Percentiles rank a stretch among this genome's conserved stretches.
Evolutionary conservation across 1,140 invertebrate species (phyloP).

Genomic region (Heliconius himera): DNA sequence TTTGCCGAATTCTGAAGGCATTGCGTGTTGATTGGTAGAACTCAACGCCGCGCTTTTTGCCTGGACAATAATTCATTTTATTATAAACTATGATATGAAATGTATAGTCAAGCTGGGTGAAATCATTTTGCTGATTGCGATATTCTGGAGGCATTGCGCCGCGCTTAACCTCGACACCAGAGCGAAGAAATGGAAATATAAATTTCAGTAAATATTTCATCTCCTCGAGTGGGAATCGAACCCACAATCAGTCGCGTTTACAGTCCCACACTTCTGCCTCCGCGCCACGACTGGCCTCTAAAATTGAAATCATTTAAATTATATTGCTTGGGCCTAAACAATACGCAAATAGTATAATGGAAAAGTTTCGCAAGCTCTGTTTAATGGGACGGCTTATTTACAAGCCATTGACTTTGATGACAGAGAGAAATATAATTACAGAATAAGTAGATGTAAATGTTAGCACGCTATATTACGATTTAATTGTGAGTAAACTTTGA

Average conservation of each 20-base stretch:
- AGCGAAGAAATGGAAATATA: too few relatives aligned
- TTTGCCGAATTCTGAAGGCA: too few relatives aligned
- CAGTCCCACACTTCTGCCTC: too few relatives aligned
- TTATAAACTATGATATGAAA: not conserved
- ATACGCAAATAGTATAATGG: conserved; percentile 47
- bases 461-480: conserved; percentile 19
- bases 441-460: conserved; percentile 42
- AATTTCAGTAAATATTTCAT: too few relatives aligned
- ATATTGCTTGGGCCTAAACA: conserved; percentile 25
- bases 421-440: conserved; percentile 47
- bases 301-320: not conserved
- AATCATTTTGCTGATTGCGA: too few relatives aligned
- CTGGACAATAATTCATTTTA: not conserved
- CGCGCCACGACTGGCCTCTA: not conserved
- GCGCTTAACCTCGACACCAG: too few relatives aligned
- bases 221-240: too few relatives aligned
- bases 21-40: too few relatives aligned
- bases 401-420: conserved; percentile 65
- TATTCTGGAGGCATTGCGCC: too few relatives aligned
- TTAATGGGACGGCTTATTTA: conserved; percentile 53
- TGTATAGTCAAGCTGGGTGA: too few relatives aligned
- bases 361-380: conserved; percentile 54
- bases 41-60: too few relatives aligned
- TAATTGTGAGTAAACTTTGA: not conserved
- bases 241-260: too few relatives aligned